Percentiles rank a stretch among this genome's conserved stretches.
Conservation (phyloP, 2,888 invertebrate genomes). For the Tetanocera ferruginea region DNA sequence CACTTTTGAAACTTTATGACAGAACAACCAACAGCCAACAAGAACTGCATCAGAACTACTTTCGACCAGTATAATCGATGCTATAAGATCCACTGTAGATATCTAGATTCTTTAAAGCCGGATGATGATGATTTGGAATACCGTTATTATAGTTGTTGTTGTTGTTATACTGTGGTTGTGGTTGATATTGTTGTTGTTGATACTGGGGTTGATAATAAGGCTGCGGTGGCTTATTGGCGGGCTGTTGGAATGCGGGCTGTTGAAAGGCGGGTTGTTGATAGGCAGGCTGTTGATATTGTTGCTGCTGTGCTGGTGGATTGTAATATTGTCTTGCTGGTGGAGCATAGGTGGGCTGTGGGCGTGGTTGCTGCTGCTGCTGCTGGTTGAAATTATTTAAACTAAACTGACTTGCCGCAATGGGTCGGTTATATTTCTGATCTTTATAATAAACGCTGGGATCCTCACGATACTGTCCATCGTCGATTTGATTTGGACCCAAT, state of each 20-base stretch:
- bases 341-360: slow-evolving; percentile 44
- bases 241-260: slow-evolving; percentile 58
- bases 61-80: slow-evolving; percentile 79
- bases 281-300: slow-evolving; percentile 60
- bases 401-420: slow-evolving; percentile 64
- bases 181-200: slow-evolving; percentile 66
- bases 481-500: slow-evolving; percentile 75
- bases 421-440: slow-evolving; percentile 75
- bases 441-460: slow-evolving; percentile 85
- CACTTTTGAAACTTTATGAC: too few species aligned
- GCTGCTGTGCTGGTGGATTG: slow-evolving; percentile 58
- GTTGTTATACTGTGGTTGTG: slow-evolving; percentile 64
- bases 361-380: slow-evolving; percentile 42
- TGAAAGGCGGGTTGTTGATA: slow-evolving; percentile 58
- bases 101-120: slow-evolving; percentile 79
- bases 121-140: slow-evolving; percentile 78
- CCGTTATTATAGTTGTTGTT: slow-evolving; percentile 60
- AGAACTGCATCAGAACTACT: slow-evolving; percentile 50
- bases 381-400: slow-evolving; percentile 61
- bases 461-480: slow-evolving; percentile 89
- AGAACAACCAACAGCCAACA: slow-evolving; percentile 3
- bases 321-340: slow-evolving; percentile 51
- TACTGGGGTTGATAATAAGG: slow-evolving; percentile 57
- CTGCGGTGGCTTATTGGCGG: slow-evolving; percentile 63
- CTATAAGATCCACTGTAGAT: slow-evolving; percentile 83